Evolutionary conservation across 2,888 invertebrate species (phyloP), one percentile per base, ranked within the genome.

Genomic region (Erannis defoliaria): DNA sequence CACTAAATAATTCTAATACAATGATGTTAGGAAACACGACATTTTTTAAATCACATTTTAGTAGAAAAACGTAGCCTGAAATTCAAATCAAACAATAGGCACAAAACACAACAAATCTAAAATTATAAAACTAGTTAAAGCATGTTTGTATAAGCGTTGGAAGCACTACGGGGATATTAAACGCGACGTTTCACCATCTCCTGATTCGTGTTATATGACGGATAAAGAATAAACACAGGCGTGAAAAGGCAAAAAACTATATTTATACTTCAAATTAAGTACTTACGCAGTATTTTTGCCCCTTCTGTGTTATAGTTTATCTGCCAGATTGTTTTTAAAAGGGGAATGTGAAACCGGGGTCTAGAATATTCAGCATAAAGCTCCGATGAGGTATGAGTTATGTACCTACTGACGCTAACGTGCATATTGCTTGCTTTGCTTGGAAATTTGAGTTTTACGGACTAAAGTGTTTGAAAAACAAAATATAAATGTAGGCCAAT

Each of bases 341-440:
- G 60, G 54, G 48, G 48, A 42, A 35, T 54, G 60, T 60, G 54
- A 60, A 60, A 60, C 53, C 19, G 33, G 35, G 49, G 12, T 43
- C 50, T 61, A 55, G 26, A 55, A 31, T 61, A 43, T 48, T 53
- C 56, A 59, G 57, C 62, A 51, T 46, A 33, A 62, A 66, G 63
- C 64, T 60, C 48, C 40, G 46, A 65, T 67, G 62, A 50, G 54
- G 57, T 51, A 64, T 62, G 65, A 43, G 54, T 43, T 55, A 45
- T 60, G 58, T 55, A 26, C 26, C 26, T 26, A 48, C 38, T 43
- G 59, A 74, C 50, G 77, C 84, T 81, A 85, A 88, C 86, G 89
- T 89, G 89, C 86, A 87, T 88, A 89, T 88, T 87, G 88, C 89
- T 89, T 87, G 86, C 72, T 86, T 88, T 82, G 82, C 81, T 19